Percentiles rank a stretch among this genome's conserved stretches.
phyloP scores from a whole-genome alignment of 30 jellyfish, hydroid and myxozoan genomes.

The Hydra vulgaris region DNA sequence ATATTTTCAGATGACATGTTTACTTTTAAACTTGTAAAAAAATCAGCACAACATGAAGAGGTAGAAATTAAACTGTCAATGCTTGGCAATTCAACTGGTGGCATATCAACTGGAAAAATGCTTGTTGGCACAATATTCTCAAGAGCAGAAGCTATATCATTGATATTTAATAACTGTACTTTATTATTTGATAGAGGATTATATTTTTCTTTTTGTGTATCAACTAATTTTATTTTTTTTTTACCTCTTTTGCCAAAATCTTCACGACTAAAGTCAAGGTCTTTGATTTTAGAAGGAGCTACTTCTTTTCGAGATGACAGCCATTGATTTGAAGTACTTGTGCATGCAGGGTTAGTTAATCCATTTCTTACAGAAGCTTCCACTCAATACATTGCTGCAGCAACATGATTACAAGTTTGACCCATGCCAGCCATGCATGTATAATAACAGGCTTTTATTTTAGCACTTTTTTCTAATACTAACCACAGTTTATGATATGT shows the following conservation, averaged over 20 bases:
- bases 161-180: not conserved
- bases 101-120: not conserved
- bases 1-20: no score
- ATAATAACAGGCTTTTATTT: slow-evolving; percentile 32
- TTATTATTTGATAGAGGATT: slow-evolving; percentile 25
- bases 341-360: slow-evolving; percentile 48
- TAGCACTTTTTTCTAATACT: slow-evolving; percentile 15
- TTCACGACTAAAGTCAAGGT: no score
- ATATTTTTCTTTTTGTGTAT: slow-evolving; percentile 34
- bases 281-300: slow-evolving; percentile 12
- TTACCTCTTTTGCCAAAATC: slow-evolving; percentile 15
- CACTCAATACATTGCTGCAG: slow-evolving; percentile 57
- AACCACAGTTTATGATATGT: slow-evolving; percentile 44
- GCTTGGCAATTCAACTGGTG: not conserved
- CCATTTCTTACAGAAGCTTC: slow-evolving; percentile 60
- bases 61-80: not conserved
- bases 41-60: not conserved
- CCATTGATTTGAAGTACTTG: slow-evolving; percentile 39
- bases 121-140: slow-evolving; percentile 1
- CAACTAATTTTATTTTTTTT: slow-evolving; percentile 14
- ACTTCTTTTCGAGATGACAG: slow-evolving; percentile 33
- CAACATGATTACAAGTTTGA: slow-evolving; percentile 56
- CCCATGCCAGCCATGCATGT: slow-evolving; percentile 72
- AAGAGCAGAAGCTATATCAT: slow-evolving; percentile 9
- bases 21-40: no score